A percentile compares a stretch with the other conserved stretches of the same genome.
Conservation (phyloP, 2,797 vertebrate species). For the Okamejei kenojei region DNA sequence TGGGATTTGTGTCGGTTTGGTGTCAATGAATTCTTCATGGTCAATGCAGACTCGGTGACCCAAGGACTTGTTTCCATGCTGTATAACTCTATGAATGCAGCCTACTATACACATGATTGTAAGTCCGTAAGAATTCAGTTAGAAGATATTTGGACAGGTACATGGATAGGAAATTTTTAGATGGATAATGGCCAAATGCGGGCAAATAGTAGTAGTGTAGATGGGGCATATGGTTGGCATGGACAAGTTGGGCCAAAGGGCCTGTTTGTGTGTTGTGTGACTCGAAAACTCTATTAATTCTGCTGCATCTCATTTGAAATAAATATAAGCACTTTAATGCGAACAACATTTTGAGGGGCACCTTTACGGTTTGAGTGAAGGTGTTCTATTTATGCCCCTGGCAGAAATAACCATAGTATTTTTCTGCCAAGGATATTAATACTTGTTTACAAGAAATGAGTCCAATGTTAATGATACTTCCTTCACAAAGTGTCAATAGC, state of each 20-base stretch:
- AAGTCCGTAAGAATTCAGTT: not conserved
- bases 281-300: not conserved
- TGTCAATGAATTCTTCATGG: no score
- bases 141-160: no score
- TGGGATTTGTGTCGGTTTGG: no score
- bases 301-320: not conserved
- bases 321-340: no score
- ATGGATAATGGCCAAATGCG: no score
- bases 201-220: no score
- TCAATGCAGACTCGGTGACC: no score
- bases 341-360: not conserved
- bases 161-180: no score
- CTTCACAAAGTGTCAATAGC: not conserved
- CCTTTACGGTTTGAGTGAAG: not conserved
- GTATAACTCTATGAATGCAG: not conserved
- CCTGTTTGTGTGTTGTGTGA: no score
- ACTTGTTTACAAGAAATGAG: not conserved
- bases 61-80: no score
- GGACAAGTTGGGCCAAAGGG: no score
- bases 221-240: no score
- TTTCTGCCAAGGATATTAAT: not conserved
- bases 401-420: not conserved
- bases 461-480: not conserved
- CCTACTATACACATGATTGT: not conserved
- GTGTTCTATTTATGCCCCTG: not conserved